A percentile compares a stretch with the other conserved stretches of the same genome.
Evolutionary conservation across 2,797 vertebrate genomes (phyloP).

Genomic region (Peromyscus eremicus): DNA sequence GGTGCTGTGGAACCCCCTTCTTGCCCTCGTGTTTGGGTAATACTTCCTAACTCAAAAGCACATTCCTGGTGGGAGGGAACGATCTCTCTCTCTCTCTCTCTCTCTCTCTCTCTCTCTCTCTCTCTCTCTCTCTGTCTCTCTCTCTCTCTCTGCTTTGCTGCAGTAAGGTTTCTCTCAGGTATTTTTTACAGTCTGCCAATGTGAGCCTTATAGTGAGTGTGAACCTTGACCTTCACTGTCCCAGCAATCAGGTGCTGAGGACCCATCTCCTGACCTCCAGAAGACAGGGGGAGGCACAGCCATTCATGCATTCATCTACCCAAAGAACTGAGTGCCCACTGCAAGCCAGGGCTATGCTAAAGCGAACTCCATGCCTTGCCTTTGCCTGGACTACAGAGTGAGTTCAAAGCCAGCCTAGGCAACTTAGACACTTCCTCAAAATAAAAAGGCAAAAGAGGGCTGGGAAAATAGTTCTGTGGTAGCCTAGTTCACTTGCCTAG

Average conservation of each 20-base stretch:
- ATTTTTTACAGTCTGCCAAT: rapidly evolving
- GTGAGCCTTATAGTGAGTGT: neutral
- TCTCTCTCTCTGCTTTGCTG: neutral
- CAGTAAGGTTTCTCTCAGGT: too few species aligned
- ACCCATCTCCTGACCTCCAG: neutral
- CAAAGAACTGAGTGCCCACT: neutral
- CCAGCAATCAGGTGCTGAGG: neutral
- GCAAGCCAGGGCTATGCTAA: neutral
- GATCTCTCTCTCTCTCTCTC: neutral
- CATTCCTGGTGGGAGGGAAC: neutral
- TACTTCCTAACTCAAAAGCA: neutral
- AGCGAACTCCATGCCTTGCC: neutral
- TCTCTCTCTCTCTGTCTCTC: too few species aligned
- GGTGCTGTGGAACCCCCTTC: neutral
- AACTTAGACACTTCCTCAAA: neutral
- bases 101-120: too few species aligned
- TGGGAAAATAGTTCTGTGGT: neutral
- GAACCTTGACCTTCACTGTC: neutral
- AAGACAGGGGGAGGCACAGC: neutral
- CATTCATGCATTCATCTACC: neutral
- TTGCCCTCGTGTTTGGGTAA: rapidly evolving
- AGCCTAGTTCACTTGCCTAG: neutral
- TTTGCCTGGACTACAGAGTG: neutral
- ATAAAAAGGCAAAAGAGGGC: neutral
- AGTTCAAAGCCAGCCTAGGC: neutral